A percentile compares a stretch with the other conserved stretches of the same genome.
phyloP scores from a whole-genome alignment of 2,888 invertebrate genomes.

The Bedellia somnulentella region DNA sequence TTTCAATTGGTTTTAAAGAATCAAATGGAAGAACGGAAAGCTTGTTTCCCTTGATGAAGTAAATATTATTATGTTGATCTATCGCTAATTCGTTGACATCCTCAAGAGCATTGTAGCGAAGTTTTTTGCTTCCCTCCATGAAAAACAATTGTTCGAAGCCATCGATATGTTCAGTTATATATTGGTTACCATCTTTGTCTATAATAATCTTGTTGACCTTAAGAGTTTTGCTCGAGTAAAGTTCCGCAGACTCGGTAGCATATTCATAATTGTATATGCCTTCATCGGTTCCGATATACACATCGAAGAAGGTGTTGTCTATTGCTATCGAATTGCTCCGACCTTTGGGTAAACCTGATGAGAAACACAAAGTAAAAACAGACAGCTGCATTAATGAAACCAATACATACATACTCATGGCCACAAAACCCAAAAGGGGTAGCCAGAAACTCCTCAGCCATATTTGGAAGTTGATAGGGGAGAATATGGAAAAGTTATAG shows the following conservation, averaged over 20 bases:
- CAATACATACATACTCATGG: too few species aligned
- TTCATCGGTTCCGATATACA: constrained; percentile 37
- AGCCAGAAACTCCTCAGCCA: too few species aligned
- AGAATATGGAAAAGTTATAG: too few species aligned
- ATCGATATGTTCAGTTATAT: constrained; percentile 28
- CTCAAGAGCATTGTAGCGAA: constrained; percentile 24
- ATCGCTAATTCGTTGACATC: constrained; percentile 34
- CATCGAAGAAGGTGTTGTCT: constrained; percentile 25
- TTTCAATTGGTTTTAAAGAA: constrained; percentile 19
- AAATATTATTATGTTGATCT: constrained; percentile 36
- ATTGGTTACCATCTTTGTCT: constrained; percentile 39
- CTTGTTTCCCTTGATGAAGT: constrained; percentile 30
- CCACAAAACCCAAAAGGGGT: too few species aligned
- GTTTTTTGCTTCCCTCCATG: constrained; percentile 27
- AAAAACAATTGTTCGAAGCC: constrained; percentile 34
- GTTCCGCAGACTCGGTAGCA: constrained; percentile 20
- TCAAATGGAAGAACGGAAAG: constrained; percentile 27
- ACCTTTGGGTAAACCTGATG: constrained; percentile 30
- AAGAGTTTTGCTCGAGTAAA: constrained; percentile 19
- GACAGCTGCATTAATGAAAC: too few species aligned
- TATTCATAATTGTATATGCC: constrained; percentile 35
- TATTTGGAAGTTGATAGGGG: too few species aligned
- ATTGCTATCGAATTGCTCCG: constrained; percentile 36
- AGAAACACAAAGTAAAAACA: background rate
- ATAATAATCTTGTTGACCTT: constrained; percentile 34